Evolutionary conservation across 2,888 invertebrate species (phyloP), one percentile per base, ranked within the genome.

Genomic region (Hydroisotoma schaefferi): DNA sequence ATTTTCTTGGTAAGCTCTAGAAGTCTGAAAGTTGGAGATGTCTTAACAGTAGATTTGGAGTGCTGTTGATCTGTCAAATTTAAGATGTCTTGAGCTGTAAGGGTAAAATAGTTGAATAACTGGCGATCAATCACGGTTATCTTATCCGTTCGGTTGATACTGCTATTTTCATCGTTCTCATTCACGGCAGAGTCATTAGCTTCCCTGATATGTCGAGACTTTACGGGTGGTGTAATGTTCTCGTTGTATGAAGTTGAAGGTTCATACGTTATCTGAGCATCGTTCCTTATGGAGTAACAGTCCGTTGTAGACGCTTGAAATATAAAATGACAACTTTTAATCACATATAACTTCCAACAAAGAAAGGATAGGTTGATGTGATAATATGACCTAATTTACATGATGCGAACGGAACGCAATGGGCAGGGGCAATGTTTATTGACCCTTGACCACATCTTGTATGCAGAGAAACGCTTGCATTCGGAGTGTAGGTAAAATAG

Each of bases 21-120:
- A 40, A 63, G 58, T 23, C 26, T 53, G 38, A 63, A 61, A 1
- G 61, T 53, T 2, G 61, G 58, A 1, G 56, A 46, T n/a, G 33
- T 23, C 1, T 29, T 29, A 6, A 12, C 3, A 3, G 18, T 20
- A n/a, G n/a, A n/a, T 10, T 23, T 20, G 2, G 18, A 10, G 3
- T 10, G 18, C n/a, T 26, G 46, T 27, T 58, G 48, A n/a, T 54
- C 23, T 33, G 46, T 33, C 20, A 67, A 20, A 2, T 52, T 56
- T 1, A 63, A 29, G 1, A 48, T 37, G 6, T 52, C 40, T 40
- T 63, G 58, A 0, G 63, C 67, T 54, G 37, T 23, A 5, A 28
- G 8, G 2, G 63, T 57, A 53, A 67, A 58, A 22, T 57, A 63
- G 25, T 61, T 63, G 63, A 63, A 67, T 15, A 63, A 37, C 38